These are phyloP conservation scores for Panurus biarmicus DNA, from an alignment of 2,113 vertebrate species.

Conservation along the genomic window DNA sequence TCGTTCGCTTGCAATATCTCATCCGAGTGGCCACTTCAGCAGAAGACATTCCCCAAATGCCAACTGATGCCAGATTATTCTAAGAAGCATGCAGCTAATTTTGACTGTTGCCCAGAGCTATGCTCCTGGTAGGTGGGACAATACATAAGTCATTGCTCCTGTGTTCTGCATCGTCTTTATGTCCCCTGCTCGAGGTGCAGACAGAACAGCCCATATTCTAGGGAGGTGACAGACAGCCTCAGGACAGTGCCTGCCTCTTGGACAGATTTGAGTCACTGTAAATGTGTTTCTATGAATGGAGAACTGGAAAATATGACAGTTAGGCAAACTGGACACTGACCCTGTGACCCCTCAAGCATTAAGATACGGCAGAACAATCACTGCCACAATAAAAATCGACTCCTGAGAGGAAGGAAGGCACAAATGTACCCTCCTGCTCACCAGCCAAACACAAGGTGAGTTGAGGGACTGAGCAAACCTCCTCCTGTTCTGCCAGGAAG, in stretches of 20 bases:
- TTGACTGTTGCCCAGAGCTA: slow-evolving; percentile 44
- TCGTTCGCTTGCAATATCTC: background rate
- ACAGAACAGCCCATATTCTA: slow-evolving; percentile 65
- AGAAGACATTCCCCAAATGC: slow-evolving; percentile 55
- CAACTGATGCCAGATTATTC: slow-evolving; percentile 37
- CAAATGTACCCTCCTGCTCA: background rate
- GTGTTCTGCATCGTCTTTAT: slow-evolving; percentile 16
- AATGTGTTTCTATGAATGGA: background rate
- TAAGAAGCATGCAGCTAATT: slow-evolving; percentile 37
- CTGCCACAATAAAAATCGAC: background rate
- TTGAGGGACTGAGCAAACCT: background rate
- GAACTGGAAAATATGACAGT: background rate
- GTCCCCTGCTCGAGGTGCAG: slow-evolving; percentile 40
- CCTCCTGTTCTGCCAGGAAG: background rate
- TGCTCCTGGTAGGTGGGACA: slow-evolving; percentile 42
- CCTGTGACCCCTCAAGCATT: background rate
- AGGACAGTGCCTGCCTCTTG: slow-evolving; percentile 45
- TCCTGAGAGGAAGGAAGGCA: background rate
- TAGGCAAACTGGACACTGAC: background rate
- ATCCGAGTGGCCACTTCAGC: slow-evolving; percentile 26
- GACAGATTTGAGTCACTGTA: slow-evolving; percentile 42
- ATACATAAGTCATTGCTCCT: slow-evolving; percentile 40
- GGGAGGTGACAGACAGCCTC: slow-evolving; percentile 30
- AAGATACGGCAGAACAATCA: background rate
- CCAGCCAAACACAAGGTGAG: background rate